These are phyloP conservation scores for Trachythela sp. DNA, from an alignment of 64 coral and sea anemone genomes.

Conservation along the genomic window DNA sequence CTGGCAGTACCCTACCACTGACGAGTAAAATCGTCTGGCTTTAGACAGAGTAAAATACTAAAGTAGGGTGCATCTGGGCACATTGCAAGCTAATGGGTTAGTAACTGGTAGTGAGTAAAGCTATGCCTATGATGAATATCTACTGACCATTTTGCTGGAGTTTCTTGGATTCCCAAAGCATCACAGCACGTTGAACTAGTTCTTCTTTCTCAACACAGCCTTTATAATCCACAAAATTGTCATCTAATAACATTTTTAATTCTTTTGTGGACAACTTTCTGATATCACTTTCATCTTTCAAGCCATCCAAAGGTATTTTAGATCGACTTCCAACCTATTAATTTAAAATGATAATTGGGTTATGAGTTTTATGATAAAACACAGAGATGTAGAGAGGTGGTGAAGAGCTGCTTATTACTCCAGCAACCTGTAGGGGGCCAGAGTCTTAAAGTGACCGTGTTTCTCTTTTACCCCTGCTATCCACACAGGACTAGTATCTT, in stretches of 20 bases:
- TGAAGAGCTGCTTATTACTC: too few species aligned
- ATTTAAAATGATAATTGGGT: not conserved
- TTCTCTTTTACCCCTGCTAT: too few species aligned
- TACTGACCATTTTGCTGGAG: not conserved
- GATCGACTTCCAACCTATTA: not conserved
- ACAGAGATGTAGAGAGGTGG: not conserved
- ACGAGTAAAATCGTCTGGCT: too few species aligned
- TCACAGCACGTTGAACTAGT: not conserved
- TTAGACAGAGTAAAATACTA: too few species aligned
- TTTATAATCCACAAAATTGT: conserved; percentile 14
- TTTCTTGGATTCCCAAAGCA: not conserved
- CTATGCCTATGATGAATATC: not conserved
- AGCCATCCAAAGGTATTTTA: not conserved
- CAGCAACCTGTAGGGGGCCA: too few species aligned
- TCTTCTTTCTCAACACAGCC: conserved; percentile 10
- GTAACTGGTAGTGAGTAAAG: too few species aligned
- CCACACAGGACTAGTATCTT: too few species aligned
- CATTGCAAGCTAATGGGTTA: too few species aligned
- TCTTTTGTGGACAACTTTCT: not conserved
- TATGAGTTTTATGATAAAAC: not conserved
- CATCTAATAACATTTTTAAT: not conserved
- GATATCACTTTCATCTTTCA: not conserved
- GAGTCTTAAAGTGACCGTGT: too few species aligned
- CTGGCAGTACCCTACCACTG: too few species aligned
- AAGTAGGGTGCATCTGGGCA: too few species aligned